Conservation (phyloP, 1,140 invertebrate species). For the Apis mellifera region Amel_HAv3.1 CM009943.2:8157001-8157500, state of each 20-base stretch:
- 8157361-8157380: constrained; percentile 72
- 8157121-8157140: neutral
- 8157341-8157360: constrained; percentile 78
- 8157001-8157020: constrained; percentile 63
- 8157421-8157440: constrained; percentile 57
- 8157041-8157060: constrained; percentile 51
- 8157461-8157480: constrained; percentile 56
- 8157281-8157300: too few species aligned
- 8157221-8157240: too few species aligned
- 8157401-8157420: constrained; percentile 50
- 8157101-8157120: neutral
- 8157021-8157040: constrained; percentile 63
- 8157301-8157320: too few species aligned
- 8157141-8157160: neutral
- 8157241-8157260: too few species aligned
- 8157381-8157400: constrained; percentile 69
- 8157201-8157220: too few species aligned
- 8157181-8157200: neutral
- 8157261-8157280: too few species aligned
- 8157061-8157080: neutral
- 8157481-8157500: neutral
- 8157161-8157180: too few species aligned
- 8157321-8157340: constrained; percentile 39
- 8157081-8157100: neutral
- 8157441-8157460: constrained; percentile 49